These are phyloP conservation scores for Arvicanthis niloticus DNA, from an alignment of 2,113 vertebrate genomes.

Conservation along the genomic window DNA sequence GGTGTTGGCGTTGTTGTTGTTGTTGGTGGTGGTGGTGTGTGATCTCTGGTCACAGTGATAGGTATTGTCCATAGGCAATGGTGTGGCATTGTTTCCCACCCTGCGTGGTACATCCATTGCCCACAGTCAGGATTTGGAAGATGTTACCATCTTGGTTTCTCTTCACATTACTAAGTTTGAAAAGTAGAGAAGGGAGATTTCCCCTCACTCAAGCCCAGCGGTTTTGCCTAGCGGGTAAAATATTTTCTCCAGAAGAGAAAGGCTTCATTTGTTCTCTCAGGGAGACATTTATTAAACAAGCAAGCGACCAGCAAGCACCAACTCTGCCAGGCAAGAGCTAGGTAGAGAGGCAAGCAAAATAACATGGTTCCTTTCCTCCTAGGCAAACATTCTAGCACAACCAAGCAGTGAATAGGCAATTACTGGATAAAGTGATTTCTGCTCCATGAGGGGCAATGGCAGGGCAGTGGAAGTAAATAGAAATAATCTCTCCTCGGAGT, in stretches of 20 bases:
- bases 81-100: not conserved
- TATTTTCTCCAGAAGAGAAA: constrained; percentile 59
- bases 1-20: too few species aligned
- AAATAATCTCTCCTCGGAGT: not conserved
- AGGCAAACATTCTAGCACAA: not conserved
- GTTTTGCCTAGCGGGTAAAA: constrained; percentile 33
- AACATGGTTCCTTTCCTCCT: not conserved
- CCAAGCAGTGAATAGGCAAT: not conserved
- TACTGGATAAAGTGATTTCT: constrained; percentile 36
- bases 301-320: not conserved
- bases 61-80: not conserved
- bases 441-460: not conserved
- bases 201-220: not conserved
- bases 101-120: not conserved
- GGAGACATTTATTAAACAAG: constrained; percentile 51
- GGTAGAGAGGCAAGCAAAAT: constrained; percentile 22
- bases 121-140: not conserved
- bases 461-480: not conserved
- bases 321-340: constrained; percentile 31
- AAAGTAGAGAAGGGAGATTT: constrained; percentile 10
- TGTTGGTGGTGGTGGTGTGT: not conserved
- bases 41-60: not conserved
- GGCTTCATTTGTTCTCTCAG: not conserved
- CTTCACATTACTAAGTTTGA: not conserved
- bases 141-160: not conserved